A percentile compares a stretch with the other conserved stretches of the same genome.
Conservation (phyloP, 2,888 invertebrate species). For the Philaethria dido region DNA sequence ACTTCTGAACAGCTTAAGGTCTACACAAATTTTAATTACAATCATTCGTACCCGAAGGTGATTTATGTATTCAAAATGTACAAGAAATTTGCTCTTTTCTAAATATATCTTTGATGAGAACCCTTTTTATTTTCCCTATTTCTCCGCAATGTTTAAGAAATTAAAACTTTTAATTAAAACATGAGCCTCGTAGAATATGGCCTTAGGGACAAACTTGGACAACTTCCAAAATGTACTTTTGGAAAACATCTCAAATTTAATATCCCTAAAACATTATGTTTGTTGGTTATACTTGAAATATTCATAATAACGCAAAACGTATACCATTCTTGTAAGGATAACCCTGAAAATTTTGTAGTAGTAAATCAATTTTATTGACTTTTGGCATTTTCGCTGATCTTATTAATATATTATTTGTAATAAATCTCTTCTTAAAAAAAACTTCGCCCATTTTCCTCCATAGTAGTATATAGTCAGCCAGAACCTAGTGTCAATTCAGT, state of each 20-base stretch:
- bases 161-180: conserved; percentile 41
- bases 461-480: too few relatives aligned
- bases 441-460: too few relatives aligned
- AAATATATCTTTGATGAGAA: conserved; percentile 46
- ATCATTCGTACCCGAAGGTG: conserved; percentile 53
- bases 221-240: conserved; percentile 17
- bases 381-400: not conserved
- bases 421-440: too few relatives aligned
- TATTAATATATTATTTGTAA: not conserved
- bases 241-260: conserved; percentile 10
- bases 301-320: not conserved
- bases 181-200: conserved; percentile 27
- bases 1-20: conserved; percentile 36
- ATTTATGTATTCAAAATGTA: conserved; percentile 56
- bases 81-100: conserved; percentile 46
- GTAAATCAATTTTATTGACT: too few relatives aligned
- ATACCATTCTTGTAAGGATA: not conserved
- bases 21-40: conserved; percentile 56
- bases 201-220: conserved; percentile 24
- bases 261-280: not conserved
- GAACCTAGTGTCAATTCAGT: too few relatives aligned
- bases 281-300: not conserved
- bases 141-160: conserved; percentile 34
- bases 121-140: conserved; percentile 39
- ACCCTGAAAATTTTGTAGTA: not conserved